A percentile compares a stretch with the other conserved stretches of the same genome.
These are phyloP conservation scores for Setophaga coronata DNA, from an alignment of 2,113 vertebrate genomes.

Conservation along the genomic window DNA sequence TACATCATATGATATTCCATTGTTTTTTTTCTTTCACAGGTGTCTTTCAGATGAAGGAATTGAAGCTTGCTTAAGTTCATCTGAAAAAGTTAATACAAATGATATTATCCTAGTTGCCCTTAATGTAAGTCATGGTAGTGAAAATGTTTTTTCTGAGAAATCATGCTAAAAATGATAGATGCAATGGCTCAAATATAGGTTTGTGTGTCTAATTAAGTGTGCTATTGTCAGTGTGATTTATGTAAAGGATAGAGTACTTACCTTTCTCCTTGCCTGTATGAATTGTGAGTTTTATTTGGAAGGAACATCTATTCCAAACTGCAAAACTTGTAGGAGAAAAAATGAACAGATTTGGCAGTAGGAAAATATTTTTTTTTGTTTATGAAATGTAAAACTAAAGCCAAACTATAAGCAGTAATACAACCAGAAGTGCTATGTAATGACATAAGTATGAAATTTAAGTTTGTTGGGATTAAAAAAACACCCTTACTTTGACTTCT, in stretches of 20 bases:
- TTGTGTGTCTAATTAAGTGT: background rate
- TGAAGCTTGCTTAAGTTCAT: constrained; percentile 85
- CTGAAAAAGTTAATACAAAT: constrained; percentile 82
- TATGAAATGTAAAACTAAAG: background rate
- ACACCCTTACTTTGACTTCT: background rate
- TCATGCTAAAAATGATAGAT: background rate
- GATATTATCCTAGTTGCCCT: constrained; percentile 90
- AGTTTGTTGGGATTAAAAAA: background rate
- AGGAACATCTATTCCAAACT: background rate
- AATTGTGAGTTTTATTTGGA: background rate
- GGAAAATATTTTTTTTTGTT: background rate
- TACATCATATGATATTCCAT: background rate
- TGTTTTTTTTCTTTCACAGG: constrained; percentile 77
- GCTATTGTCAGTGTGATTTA: background rate
- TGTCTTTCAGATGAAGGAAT: constrained; percentile 95
- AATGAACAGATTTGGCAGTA: background rate
- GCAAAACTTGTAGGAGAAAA: background rate
- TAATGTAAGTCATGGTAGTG: constrained; percentile 85
- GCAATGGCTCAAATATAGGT: background rate
- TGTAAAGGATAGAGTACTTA: background rate
- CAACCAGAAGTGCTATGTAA: background rate
- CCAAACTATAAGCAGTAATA: background rate
- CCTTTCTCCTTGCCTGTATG: accelerated
- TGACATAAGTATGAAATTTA: background rate
- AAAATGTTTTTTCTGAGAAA: background rate